Conservation (phyloP, 2,888 invertebrate species). For the Litoditis marina region DNA sequence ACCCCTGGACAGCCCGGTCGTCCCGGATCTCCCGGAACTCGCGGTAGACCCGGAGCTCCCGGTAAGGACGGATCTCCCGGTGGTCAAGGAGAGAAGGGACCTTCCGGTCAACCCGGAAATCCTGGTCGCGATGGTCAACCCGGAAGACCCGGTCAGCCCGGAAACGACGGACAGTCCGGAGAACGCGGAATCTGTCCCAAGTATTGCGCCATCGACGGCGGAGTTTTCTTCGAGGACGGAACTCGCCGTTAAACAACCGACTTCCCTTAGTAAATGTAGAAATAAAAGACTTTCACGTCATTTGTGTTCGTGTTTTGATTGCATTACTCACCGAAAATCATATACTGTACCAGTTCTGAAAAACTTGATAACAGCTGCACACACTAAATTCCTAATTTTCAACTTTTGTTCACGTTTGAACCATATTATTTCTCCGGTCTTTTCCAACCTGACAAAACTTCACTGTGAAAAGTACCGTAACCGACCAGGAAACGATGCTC, state of each 20-base stretch:
- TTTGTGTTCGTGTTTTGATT: too few relatives aligned
- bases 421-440: too few relatives aligned
- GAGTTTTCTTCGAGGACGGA: slow-evolving; percentile 61
- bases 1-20: slow-evolving; percentile 20
- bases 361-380: too few relatives aligned
- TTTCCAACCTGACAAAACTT: too few relatives aligned
- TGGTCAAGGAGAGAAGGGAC: slow-evolving; percentile 41
- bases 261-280: too few relatives aligned
- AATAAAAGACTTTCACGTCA: too few relatives aligned
- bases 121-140: slow-evolving; percentile 42
- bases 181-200: slow-evolving; percentile 52
- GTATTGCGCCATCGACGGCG: slow-evolving; percentile 47
- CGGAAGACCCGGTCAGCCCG: slow-evolving; percentile 26
- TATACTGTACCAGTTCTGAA: too few relatives aligned
- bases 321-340: too few relatives aligned
- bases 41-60: slow-evolving; percentile 34
- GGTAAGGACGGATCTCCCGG: slow-evolving; percentile 38
- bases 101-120: slow-evolving; percentile 36
- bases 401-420: too few relatives aligned
- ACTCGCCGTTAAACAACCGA: slow-evolving; percentile 48
- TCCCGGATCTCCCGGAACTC: slow-evolving; percentile 28
- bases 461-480: too few relatives aligned
- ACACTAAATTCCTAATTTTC: too few relatives aligned
- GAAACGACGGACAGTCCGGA: slow-evolving; percentile 22
- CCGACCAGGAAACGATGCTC: too few relatives aligned